Evolutionary conservation across 2,888 invertebrate genomes (phyloP).

Genomic region (Mesorhabditis spiculigera): DNA sequence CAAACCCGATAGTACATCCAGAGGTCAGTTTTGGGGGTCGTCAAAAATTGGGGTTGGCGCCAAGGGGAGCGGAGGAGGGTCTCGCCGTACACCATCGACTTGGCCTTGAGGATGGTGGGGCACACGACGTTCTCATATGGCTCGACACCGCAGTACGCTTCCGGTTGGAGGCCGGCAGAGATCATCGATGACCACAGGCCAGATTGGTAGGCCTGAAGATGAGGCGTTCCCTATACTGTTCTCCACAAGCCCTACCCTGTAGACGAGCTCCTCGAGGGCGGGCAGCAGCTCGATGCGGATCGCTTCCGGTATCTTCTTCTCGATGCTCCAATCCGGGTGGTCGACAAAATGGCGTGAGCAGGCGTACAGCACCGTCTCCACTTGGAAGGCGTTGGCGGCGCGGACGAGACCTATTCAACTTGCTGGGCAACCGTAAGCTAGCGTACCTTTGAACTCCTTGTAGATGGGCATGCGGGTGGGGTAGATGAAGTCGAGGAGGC

Average conservation of each 20-base stretch:
- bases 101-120: slow-evolving; percentile 29
- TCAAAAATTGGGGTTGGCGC: background rate
- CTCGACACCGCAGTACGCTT: slow-evolving; percentile 26
- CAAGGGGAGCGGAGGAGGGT: background rate
- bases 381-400: slow-evolving; percentile 31
- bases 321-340: slow-evolving; percentile 16
- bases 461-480: slow-evolving; percentile 38
- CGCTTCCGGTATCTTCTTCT: slow-evolving; percentile 22
- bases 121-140: slow-evolving; percentile 36
- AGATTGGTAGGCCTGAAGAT: slow-evolving; percentile 15
- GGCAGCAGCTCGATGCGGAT: slow-evolving; percentile 15
- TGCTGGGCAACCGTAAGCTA: background rate
- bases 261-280: slow-evolving; percentile 22
- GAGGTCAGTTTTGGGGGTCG: background rate
- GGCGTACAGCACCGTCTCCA: slow-evolving; percentile 22
- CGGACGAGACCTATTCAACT: slow-evolving; percentile 16
- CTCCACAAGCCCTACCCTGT: background rate
- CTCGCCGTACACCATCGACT: background rate
- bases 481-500: slow-evolving; percentile 18
- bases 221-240: background rate
- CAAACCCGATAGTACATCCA: background rate
- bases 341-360: slow-evolving; percentile 30
- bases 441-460: slow-evolving; percentile 23
- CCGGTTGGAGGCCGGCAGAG: slow-evolving; percentile 35
- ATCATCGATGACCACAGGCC: slow-evolving; percentile 36